phyloP scores from a whole-genome alignment of 2,797 vertebrate genomes.

The Cuniculus paca region DNA sequence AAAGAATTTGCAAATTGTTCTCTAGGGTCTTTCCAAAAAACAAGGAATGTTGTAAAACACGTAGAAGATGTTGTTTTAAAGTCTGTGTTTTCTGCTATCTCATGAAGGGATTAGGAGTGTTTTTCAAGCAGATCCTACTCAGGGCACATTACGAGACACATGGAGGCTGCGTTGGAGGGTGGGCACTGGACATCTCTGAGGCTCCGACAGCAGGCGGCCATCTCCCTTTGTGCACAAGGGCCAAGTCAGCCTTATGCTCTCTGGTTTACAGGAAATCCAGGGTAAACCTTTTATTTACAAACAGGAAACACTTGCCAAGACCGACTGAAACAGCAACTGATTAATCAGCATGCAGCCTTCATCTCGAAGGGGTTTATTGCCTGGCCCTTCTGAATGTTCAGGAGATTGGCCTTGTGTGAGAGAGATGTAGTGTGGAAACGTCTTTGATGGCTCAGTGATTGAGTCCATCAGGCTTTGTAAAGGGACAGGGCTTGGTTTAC shows the following conservation, averaged over 20 bases:
- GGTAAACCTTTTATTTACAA: conserved; percentile 88
- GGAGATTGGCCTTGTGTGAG: conserved; percentile 85
- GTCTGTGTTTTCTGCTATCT: conserved; percentile 70
- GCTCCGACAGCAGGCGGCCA: conserved; percentile 78
- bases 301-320: conserved; percentile 85
- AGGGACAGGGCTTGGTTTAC: conserved; percentile 81
- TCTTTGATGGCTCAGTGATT: conserved; percentile 88
- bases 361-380: conserved; percentile 84
- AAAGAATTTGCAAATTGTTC: conserved; percentile 67
- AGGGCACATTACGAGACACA: conserved; percentile 68
- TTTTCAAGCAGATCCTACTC: conserved; percentile 75
- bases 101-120: conserved; percentile 70
- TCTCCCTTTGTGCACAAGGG: conserved; percentile 82
- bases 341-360: conserved; percentile 88
- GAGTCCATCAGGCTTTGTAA: conserved; percentile 86
- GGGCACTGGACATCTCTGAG: conserved; percentile 71
- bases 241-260: conserved; percentile 85
- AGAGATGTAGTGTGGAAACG: conserved; percentile 87
- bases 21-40: conserved; percentile 52
- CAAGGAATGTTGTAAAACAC: conserved; percentile 60
- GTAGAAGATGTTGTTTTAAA: conserved; percentile 16
- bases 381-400: conserved; percentile 82
- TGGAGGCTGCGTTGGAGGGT: conserved; percentile 71
- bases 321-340: conserved; percentile 84
- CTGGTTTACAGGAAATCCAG: conserved; percentile 86